A percentile compares a stretch with the other conserved stretches of the same genome.
phyloP scores from a whole-genome alignment of 2,797 vertebrate genomes.

The Thaleichthys pacificus region DNA sequence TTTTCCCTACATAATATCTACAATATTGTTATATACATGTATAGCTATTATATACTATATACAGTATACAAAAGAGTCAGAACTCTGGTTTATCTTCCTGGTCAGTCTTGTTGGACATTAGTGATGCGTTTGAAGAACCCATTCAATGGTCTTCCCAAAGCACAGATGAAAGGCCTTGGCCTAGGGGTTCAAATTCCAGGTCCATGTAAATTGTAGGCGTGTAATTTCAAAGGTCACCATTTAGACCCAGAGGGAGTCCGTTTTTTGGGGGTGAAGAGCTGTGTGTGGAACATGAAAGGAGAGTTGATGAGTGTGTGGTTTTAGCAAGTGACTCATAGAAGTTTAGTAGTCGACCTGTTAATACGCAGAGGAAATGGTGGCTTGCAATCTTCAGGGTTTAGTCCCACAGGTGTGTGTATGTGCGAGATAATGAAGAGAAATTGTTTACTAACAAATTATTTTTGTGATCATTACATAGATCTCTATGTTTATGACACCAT shows the following conservation, averaged over 20 bases:
- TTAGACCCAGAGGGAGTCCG: slow-evolving; percentile 37
- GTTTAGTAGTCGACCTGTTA: not conserved
- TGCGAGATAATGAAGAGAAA: slow-evolving; percentile 28
- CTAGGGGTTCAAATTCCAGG: slow-evolving; percentile 71
- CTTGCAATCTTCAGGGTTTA: not conserved
- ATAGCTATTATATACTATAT: too few relatives aligned
- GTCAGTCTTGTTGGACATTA: slow-evolving; percentile 59
- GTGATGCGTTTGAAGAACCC: slow-evolving; percentile 66
- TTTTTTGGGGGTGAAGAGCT: slow-evolving; percentile 27
- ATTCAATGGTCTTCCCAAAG: slow-evolving; percentile 59
- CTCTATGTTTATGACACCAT: too few relatives aligned
- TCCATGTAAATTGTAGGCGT: slow-evolving; percentile 59
- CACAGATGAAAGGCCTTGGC: slow-evolving; percentile 72
- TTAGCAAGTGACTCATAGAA: not conserved
- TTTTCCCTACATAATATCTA: not conserved
- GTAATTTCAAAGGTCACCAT: slow-evolving; percentile 59
- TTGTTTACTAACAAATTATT: too few relatives aligned
- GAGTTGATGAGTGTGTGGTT: slow-evolving; percentile 16
- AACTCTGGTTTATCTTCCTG: slow-evolving; percentile 45
- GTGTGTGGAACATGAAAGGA: slow-evolving; percentile 43
- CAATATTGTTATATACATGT: not conserved
- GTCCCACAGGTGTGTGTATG: slow-evolving; percentile 1
- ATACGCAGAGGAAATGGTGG: not conserved
- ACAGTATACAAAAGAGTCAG: not conserved
- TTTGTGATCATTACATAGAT: too few relatives aligned